Percentiles rank a stretch among this genome's conserved stretches.
Conservation (phyloP, 2,888 invertebrate species). For the Ferdinandea cuprea region DNA sequence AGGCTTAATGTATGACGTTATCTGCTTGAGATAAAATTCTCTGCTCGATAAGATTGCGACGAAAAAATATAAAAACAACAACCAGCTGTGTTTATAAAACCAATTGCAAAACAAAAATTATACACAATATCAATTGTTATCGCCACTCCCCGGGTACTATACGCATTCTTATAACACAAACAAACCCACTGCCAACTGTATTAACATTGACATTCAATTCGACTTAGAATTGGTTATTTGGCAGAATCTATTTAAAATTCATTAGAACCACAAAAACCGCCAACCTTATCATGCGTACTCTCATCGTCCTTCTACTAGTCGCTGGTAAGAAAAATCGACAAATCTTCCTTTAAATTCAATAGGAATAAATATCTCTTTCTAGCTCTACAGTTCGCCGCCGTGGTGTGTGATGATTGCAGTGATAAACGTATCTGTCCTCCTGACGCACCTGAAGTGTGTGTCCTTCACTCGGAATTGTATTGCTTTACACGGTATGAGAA, state of each 20-base stretch:
- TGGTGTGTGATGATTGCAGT: conserved; percentile 12
- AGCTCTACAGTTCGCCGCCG: conserved; percentile 11
- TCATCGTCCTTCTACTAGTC: conserved; percentile 11
- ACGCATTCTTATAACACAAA: neutral
- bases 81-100: conserved; percentile 50
- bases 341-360: neutral
- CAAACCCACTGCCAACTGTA: conserved; percentile 29
- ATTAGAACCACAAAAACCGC: conserved; percentile 3
- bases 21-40: conserved; percentile 28
- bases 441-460: conserved; percentile 24
- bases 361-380: neutral
- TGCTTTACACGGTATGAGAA: conserved; percentile 35
- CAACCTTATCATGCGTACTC: conserved; percentile 26
- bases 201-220: conserved; percentile 9
- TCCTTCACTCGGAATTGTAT: neutral
- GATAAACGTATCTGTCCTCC: neutral
- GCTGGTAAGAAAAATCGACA: conserved; percentile 27
- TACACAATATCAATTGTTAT: conserved; percentile 41
- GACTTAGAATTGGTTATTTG: neutral
- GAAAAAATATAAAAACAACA: conserved; percentile 8
- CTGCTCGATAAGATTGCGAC: conserved; percentile 17
- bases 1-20: neutral
- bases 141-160: neutral
- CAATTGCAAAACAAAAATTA: conserved; percentile 13
- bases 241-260: neutral